Evolutionary conservation across 2,888 invertebrate species (phyloP), one percentile per base, ranked within the genome.

Genomic region (Notodonta dromedarius): DNA sequence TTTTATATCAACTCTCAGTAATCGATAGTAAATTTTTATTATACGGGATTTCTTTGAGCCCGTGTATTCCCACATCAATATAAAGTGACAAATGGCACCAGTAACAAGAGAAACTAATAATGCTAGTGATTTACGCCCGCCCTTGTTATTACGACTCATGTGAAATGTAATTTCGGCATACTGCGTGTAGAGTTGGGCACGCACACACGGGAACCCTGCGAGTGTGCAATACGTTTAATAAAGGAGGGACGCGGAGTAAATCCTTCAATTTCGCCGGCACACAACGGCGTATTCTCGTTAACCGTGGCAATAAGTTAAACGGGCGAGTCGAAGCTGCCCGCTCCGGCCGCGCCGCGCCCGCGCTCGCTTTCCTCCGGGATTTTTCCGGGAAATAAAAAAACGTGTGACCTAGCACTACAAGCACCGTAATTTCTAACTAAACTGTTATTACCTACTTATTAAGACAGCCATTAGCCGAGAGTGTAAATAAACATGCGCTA

Each of bases 121-220:
- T 90, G 90, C 86, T 85, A 84, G 89, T 93, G 93, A 93, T 93
- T 92, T 93, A 93, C 91, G 90, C 88, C 86, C 90, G 86, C 91
- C 91, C 91, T 90, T 91, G 92, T 91, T 93, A 93, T 93, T 93
- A 93, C 93, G 90, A 92, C 91, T 93, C 92, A 92, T 90, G 93
- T 90, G 92, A 93, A 93, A 93, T 91, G 92, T 93, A 93, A 93
- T 93, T 93, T 93, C 89, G 91, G 90, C 87, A 86, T 87, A 87
- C 87, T 87, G 87, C 87, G 87, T 88, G 87, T 88, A 85, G 56
- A 55, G 55, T 70, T 66, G 68, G 70, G 65, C 76, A 88, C 88
- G 75, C 89, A 89, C 88, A 89, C 85, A 82, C 63, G 75, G 69
- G 64, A 57, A 62, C 66, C 66, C 71, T 73, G 74, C 69, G 76